phyloP scores from a whole-genome alignment of 1,140 invertebrate genomes.

The Brachionus paranguensis region DNA sequence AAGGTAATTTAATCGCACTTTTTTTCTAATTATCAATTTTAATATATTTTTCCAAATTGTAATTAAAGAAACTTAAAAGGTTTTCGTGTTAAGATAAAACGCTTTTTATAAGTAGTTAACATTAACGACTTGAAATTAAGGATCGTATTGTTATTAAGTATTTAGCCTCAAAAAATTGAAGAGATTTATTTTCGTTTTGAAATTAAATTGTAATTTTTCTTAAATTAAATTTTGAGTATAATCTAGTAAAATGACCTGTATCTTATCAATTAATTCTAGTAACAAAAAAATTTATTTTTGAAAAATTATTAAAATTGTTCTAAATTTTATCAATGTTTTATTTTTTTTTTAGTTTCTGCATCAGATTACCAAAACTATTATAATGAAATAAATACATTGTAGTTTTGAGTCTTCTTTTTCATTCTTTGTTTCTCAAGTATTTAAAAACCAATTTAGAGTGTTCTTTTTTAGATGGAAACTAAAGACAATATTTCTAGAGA shows the following conservation, averaged over 20 bases:
- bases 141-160: not conserved
- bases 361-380: slow-evolving; percentile 2
- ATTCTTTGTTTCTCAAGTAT: not conserved
- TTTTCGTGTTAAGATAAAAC: not conserved
- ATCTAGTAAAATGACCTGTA: slow-evolving; percentile 21
- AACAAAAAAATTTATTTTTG: not conserved
- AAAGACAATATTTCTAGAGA: not conserved
- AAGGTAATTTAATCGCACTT: not conserved
- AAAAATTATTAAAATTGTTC: slow-evolving; percentile 31
- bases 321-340: slow-evolving; percentile 16
- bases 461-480: not conserved
- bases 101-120: not conserved
- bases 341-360: slow-evolving; percentile 25
- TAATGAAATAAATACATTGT: not conserved
- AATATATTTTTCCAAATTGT: not conserved
- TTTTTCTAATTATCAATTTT: not conserved
- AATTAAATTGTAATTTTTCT: not conserved
- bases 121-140: not conserved
- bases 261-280: not conserved
- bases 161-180: not conserved
- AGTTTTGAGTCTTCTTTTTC: not conserved
- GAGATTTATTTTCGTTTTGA: not conserved
- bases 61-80: not conserved
- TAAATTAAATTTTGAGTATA: not conserved
- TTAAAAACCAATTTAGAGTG: not conserved